Evolutionary conservation across 2,797 vertebrate genomes (phyloP).

Genomic region (Spinibarbus caldwelli): DNA sequence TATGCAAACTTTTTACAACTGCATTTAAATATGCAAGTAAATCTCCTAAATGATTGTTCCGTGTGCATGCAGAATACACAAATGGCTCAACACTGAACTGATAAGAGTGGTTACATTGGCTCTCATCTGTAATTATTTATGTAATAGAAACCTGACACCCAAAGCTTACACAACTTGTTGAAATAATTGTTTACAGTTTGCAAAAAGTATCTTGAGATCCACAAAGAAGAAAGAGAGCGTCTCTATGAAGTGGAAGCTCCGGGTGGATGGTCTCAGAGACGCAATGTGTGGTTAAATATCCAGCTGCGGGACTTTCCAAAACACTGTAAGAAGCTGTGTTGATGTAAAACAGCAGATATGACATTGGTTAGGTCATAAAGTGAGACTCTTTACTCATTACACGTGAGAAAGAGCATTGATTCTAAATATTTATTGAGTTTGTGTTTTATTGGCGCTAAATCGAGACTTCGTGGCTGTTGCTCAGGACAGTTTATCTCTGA

Average conservation of each 20-base stretch:
- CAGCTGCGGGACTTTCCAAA: slow-evolving; percentile 71
- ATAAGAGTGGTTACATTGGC: slow-evolving; percentile 12
- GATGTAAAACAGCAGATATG: slow-evolving; percentile 1
- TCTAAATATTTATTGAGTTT: background rate
- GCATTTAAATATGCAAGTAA: background rate
- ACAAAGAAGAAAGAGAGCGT: slow-evolving; percentile 75
- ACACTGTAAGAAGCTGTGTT: slow-evolving; percentile 66
- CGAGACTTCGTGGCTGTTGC: background rate
- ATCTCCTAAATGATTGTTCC: background rate
- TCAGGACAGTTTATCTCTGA: slow-evolving; percentile 14
- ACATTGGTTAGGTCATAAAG: background rate
- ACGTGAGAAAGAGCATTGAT: background rate
- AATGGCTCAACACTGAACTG: background rate
- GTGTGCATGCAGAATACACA: background rate
- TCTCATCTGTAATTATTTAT: slow-evolving; percentile 9
- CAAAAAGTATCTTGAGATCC: slow-evolving; percentile 80
- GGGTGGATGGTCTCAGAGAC: slow-evolving; percentile 84
- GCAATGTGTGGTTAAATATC: slow-evolving; percentile 89
- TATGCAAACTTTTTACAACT: background rate
- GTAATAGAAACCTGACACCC: background rate
- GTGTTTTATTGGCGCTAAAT: background rate
- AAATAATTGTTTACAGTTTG: slow-evolving; percentile 78
- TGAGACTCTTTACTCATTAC: background rate
- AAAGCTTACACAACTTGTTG: background rate
- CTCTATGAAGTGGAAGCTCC: slow-evolving; percentile 91